These are phyloP conservation scores for Beroe forskalii DNA, from an alignment of 37 sponge, comb jelly and placozoan genomes.

Conservation along the genomic window DNA sequence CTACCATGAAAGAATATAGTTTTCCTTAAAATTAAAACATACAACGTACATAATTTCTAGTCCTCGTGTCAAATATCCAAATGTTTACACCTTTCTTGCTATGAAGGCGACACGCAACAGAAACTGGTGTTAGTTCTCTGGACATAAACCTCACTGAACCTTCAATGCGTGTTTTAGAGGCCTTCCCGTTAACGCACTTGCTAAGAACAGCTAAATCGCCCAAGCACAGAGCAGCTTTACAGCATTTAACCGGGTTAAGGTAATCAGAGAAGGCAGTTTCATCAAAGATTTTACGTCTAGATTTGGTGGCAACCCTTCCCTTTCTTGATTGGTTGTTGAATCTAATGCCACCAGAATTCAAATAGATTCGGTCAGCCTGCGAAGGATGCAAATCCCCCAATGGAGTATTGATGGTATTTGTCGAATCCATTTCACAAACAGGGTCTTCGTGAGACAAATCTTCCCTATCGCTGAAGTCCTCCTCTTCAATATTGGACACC, in stretches of 20 bases:
- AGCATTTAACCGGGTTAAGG: background rate
- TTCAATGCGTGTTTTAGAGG: background rate
- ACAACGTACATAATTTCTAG: conserved; percentile 29
- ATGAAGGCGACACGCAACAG: background rate
- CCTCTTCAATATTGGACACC: background rate
- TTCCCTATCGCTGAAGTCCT: conserved; percentile 15
- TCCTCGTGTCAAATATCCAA: background rate
- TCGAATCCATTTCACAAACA: background rate
- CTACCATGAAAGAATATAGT: too few relatives aligned
- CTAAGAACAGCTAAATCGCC: background rate
- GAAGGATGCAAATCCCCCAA: background rate
- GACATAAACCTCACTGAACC: conserved; percentile 23
- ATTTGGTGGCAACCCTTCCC: conserved; percentile 33
- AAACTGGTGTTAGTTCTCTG: conserved; percentile 10
- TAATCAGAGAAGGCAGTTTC: background rate
- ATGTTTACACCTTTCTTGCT: background rate
- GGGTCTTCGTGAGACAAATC: background rate
- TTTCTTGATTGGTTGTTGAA: conserved; percentile 28
- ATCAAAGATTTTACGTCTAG: background rate
- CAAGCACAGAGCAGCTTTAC: background rate
- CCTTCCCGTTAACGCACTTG: background rate
- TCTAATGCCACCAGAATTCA: background rate
- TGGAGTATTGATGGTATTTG: background rate
- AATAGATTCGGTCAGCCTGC: conserved; percentile 1
- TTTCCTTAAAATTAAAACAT: too few relatives aligned